Base-by-base conservation (phyloP, 2,113 vertebrate genomes). In the Serilophus lunatus region DNA sequence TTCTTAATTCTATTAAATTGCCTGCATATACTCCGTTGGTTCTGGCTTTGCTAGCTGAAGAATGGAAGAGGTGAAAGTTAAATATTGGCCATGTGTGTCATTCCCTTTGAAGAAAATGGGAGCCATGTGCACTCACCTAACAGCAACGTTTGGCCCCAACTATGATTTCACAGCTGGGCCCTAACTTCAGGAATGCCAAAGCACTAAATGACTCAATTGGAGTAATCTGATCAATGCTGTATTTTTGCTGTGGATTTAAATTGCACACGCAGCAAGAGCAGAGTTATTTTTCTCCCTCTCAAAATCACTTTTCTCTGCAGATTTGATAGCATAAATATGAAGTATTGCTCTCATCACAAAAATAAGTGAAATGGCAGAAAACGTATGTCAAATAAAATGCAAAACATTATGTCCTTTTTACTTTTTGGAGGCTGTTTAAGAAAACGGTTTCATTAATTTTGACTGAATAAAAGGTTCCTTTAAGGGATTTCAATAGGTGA, bases 401-500 rank as follows among this genome's bases (percentile, higher is more conserved):
- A 87, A 92, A 94, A 93, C 77, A 92, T 97, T 96, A 86, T 3
- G 47, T 97, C 93, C 92, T 92, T 97, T 96, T 95, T 81, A 68
- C 85, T 96, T 96, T 79, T 82, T 72, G 87, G 94, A 94, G 44
- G 53, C 53, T 96, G 89, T 95, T 91, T 81, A 90, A 92, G 88
- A 88, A 97, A 97, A 97, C 19, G 94, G 95, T 63, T 94, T 96
- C 94, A 95, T 98, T 97, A 97, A 93, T 96, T 97, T 97, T 97
- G 96, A 97, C 95, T 97, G 96, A 96, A 96, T 96, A 94, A 85
- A 90, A 92, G 80, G 78, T 96, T 98, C 95, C 92, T 88, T 64
- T 69, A 94, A 97, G 84, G 86, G 94, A 96, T 98, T 97, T 97
- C 85, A 77, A 65, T 95, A 94, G 92, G 95, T 97, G 95, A 97